Base-by-base conservation (phyloP, 2,113 vertebrate genomes). In the Azemiops feae region DNA sequence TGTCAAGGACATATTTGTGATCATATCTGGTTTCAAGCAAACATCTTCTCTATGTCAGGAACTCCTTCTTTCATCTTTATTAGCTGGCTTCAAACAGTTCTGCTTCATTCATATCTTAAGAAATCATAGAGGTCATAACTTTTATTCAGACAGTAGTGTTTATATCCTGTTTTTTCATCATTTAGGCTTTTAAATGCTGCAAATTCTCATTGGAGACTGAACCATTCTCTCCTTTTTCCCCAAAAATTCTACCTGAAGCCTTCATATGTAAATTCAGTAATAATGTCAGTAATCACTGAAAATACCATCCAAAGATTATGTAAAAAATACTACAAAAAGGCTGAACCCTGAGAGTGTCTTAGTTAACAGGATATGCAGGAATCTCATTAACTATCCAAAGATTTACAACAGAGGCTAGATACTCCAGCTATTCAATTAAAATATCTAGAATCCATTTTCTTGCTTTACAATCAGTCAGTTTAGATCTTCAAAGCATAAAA, bases 381-480 rank as follows among this genome's bases (percentile, higher is more conserved):
- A 95, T 92, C 91, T 96, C 93, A 95, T 96, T 94, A 96, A 60
- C 85, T 92, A 90, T 93, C 87, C 53, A 54, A 95, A 96, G 91
- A 92, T 85, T 90, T 91, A 93, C 81, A 94, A 89, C 4, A 47
- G 85, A 0, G 5, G 39, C 57, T 85, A 39, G 81, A 69, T 16
- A 8, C 7, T 81, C 94, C 64, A 18, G 89, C 57, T 90, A 95
- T 95, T 91, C 93, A 96, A 95, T 93, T 94, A 94, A 96, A 94
- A 94, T 16, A 64, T 91, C 91, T 95, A 93, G 85, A 94, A 18
- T 85, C 1, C 81, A 69, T 45, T 54, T 58, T 87, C 85, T 60
- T 85, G 90, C 54, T 94, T 91, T 6, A 50, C 12, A 89, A 1
- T 81, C 7, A 45, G 91, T 43, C 93, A 94, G 92, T 0, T 88